phyloP scores from a whole-genome alignment of 1,140 invertebrate species.

The Akabosia matsudoensis region DNA sequence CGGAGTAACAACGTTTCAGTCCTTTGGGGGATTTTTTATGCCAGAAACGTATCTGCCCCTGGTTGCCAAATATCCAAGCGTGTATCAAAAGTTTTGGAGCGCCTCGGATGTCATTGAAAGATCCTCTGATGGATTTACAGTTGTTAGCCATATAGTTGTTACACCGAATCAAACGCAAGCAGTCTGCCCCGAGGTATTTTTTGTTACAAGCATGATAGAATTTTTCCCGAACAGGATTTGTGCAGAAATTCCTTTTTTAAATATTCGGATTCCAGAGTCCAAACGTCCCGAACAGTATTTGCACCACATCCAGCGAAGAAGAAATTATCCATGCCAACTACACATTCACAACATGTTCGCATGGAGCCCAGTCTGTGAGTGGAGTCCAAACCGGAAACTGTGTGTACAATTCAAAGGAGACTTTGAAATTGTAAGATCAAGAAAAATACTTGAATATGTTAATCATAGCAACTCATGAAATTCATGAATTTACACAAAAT shows the following conservation, averaged over 20 bases:
- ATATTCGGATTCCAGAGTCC: conserved; percentile 32
- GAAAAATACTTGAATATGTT: background rate
- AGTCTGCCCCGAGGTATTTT: conserved; percentile 32
- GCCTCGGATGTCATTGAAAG: conserved; percentile 32
- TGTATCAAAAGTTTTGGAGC: conserved; percentile 35
- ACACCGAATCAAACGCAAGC: conserved; percentile 35
- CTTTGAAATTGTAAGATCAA: conserved; percentile 33
- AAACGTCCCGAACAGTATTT: conserved; percentile 36
- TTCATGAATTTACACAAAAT: background rate
- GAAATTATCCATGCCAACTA: background rate
- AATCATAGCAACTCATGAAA: background rate
- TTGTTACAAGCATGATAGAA: too few relatives aligned
- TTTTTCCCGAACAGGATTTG: background rate
- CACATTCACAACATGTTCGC: conserved; percentile 24
- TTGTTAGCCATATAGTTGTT: conserved; percentile 30
- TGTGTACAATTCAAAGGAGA: conserved; percentile 31
- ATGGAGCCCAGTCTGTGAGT: conserved; percentile 34
- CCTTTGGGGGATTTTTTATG: conserved; percentile 41
- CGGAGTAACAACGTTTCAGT: conserved; percentile 35
- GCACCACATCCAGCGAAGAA: conserved; percentile 20
- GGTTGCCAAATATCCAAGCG: conserved; percentile 29
- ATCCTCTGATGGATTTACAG: conserved; percentile 32
- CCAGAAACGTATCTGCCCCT: conserved; percentile 21
- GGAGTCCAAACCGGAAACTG: conserved; percentile 32
- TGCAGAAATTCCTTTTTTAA: background rate